Percentiles rank a stretch among this genome's conserved stretches.
Evolutionary conservation across 2,113 vertebrate genomes (phyloP).

Genomic region (Andinoacara biseriatus): DNA sequence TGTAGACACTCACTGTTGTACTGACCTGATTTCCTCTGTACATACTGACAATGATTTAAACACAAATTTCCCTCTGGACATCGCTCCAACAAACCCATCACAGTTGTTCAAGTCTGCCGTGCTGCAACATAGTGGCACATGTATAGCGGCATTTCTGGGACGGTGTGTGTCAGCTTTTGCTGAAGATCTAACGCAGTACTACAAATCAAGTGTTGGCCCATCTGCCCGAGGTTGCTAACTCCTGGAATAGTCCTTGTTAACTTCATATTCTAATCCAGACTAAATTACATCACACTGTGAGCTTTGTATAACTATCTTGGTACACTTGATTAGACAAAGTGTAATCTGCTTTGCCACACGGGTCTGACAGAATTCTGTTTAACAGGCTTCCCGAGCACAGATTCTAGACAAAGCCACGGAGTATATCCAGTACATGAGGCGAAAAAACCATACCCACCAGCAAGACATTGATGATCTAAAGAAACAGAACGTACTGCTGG

Average conservation of each 20-base stretch:
- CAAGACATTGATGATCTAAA: constrained; percentile 97
- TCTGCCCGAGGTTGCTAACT: background rate
- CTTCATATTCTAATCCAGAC: background rate
- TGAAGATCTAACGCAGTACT: background rate
- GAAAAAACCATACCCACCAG: constrained; percentile 98
- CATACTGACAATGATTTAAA: background rate
- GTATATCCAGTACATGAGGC: constrained; percentile 98
- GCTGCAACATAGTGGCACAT: background rate
- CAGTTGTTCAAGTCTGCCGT: background rate
- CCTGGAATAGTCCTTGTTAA: background rate
- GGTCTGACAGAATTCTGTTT: constrained; percentile 67
- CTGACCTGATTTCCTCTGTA: background rate
- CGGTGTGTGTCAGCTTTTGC: background rate
- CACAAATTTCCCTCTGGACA: background rate
- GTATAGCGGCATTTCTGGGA: background rate
- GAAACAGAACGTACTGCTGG: constrained; percentile 92
- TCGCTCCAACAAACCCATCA: background rate
- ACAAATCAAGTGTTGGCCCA: background rate
- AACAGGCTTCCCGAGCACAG: constrained; percentile 97
- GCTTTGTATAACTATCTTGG: background rate
- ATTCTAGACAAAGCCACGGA: constrained; percentile 99
- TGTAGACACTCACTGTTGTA: background rate
- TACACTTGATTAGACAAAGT: background rate
- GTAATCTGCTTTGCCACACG: constrained; percentile 23
- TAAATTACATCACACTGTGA: background rate